phyloP scores from a whole-genome alignment of 1,140 invertebrate species.

The Macrocentrus cingulum region DNA sequence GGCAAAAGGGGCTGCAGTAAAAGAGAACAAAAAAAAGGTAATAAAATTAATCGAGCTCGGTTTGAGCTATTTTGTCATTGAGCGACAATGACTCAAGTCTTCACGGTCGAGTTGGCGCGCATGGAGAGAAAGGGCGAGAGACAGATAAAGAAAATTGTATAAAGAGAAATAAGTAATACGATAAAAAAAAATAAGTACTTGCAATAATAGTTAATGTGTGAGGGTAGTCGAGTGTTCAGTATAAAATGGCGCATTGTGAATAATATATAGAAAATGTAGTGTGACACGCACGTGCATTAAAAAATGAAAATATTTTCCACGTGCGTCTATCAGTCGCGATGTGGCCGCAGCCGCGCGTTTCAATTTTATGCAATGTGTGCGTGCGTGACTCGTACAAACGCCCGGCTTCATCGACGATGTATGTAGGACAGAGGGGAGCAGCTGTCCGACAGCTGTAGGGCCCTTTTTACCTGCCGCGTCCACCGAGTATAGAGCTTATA shows the following conservation, averaged over 20 bases:
- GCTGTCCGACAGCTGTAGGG: constrained; percentile 59
- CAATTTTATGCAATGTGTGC: constrained; percentile 1
- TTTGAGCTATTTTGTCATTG: background rate
- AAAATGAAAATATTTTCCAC: constrained; percentile 33
- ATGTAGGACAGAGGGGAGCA: constrained; percentile 58
- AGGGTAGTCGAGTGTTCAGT: too few species aligned
- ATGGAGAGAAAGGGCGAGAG: background rate
- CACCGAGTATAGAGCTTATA: constrained; percentile 35
- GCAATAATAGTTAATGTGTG: too few species aligned
- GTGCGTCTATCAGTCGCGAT: constrained; percentile 27
- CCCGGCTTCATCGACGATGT: constrained; percentile 43
- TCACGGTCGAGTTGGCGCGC: constrained; percentile 38
- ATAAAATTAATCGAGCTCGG: constrained; percentile 13
- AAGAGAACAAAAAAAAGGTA: constrained; percentile 11
- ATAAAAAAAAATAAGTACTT: constrained; percentile 27
- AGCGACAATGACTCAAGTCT: constrained; percentile 20
- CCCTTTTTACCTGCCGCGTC: constrained; percentile 56
- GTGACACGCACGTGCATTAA: constrained; percentile 9
- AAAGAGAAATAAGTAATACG: constrained; percentile 2
- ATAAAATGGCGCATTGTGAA: too few species aligned
- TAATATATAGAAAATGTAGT: background rate
- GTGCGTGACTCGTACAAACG: constrained; percentile 23
- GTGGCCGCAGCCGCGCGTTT: constrained; percentile 11
- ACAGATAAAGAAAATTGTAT: constrained; percentile 10
- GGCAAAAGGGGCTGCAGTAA: too few species aligned